phyloP scores from a whole-genome alignment of 2,888 invertebrate species.

The Torymus tubicola region DNA sequence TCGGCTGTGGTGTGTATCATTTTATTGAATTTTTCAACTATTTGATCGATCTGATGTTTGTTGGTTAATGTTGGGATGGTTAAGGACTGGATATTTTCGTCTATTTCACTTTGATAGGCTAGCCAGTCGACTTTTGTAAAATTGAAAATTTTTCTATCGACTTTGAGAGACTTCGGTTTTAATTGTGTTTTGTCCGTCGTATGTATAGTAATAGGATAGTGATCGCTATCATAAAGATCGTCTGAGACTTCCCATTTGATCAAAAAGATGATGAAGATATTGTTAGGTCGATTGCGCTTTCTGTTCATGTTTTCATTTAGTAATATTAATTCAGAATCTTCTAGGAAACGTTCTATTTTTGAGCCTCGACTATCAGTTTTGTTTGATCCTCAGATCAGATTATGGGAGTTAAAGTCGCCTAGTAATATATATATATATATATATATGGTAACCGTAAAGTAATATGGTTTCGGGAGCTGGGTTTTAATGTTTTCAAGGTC shows the following conservation, averaged over 20 bases:
- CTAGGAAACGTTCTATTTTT: slow-evolving; percentile 56
- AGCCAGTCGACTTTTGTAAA: slow-evolving; percentile 50
- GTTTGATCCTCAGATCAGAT: slow-evolving; percentile 56
- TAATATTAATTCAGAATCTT: slow-evolving; percentile 47
- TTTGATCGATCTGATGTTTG: no score
- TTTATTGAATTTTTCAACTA: background rate
- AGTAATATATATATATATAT: background rate
- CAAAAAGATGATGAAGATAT: no score
- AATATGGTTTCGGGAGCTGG: slow-evolving; percentile 60
- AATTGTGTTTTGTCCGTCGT: background rate
- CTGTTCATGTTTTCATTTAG: slow-evolving; percentile 48
- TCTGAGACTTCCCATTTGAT: slow-evolving; percentile 45
- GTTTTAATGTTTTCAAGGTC: background rate
- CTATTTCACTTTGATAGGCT: background rate
- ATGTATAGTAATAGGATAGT: slow-evolving; percentile 50
- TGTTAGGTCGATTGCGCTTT: slow-evolving; percentile 42
- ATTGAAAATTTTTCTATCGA: background rate
- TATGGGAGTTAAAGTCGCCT: slow-evolving; percentile 50
- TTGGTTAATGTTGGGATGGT: no score
- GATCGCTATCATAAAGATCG: slow-evolving; percentile 50
- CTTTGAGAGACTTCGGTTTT: background rate
- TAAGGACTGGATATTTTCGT: background rate
- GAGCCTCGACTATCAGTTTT: slow-evolving; percentile 56
- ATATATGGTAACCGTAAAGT: no score
- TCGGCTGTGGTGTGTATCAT: background rate